These are phyloP conservation scores for Dichetophora obliterata DNA, from an alignment of 2,888 invertebrate species.

Conservation along the genomic window DNA sequence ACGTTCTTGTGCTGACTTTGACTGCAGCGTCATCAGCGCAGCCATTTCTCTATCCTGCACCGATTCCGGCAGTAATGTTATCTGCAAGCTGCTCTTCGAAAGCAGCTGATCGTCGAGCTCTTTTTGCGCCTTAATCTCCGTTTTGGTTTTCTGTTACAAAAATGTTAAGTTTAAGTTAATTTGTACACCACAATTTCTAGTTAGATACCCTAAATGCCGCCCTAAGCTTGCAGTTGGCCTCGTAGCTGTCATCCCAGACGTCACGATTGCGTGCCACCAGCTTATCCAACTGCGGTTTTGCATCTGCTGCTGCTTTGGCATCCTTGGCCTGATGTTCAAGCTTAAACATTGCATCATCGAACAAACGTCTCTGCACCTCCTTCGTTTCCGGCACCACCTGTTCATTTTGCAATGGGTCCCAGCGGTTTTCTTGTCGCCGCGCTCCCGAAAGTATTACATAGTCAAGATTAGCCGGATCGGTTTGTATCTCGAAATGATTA, in stretches of 20 bases:
- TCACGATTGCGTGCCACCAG: slow-evolving; percentile 84
- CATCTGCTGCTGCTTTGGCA: slow-evolving; percentile 76
- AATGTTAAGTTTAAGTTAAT: slow-evolving; percentile 34
- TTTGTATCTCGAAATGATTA: slow-evolving; percentile 97
- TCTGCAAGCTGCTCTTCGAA: slow-evolving; percentile 82
- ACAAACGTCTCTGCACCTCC: slow-evolving; percentile 87
- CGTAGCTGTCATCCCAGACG: slow-evolving; percentile 93
- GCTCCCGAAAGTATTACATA: slow-evolving; percentile 97
- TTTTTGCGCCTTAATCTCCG: slow-evolving; percentile 79
- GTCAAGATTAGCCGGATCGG: slow-evolving; percentile 97
- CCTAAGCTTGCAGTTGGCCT: slow-evolving; percentile 87
- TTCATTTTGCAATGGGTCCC: slow-evolving; percentile 97
- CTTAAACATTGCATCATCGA: slow-evolving; percentile 98
- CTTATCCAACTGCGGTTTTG: slow-evolving; percentile 80
- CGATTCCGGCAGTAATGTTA: slow-evolving; percentile 82
- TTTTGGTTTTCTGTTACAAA: slow-evolving; percentile 76
- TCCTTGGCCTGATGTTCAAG: slow-evolving; percentile 93
- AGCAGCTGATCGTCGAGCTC: slow-evolving; percentile 79
- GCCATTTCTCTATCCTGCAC: slow-evolving; percentile 87
- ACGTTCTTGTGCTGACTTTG: slow-evolving; percentile 75
- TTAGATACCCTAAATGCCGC: slow-evolving; percentile 85
- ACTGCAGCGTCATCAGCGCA: slow-evolving; percentile 78
- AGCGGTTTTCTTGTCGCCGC: slow-evolving; percentile 95
- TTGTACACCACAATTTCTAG: neutral
- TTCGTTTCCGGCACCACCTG: slow-evolving; percentile 94